Evolutionary conservation across 2,888 invertebrate species (phyloP), one percentile per base, ranked within the genome.

Genomic region (Hypolimnas misippus): DNA sequence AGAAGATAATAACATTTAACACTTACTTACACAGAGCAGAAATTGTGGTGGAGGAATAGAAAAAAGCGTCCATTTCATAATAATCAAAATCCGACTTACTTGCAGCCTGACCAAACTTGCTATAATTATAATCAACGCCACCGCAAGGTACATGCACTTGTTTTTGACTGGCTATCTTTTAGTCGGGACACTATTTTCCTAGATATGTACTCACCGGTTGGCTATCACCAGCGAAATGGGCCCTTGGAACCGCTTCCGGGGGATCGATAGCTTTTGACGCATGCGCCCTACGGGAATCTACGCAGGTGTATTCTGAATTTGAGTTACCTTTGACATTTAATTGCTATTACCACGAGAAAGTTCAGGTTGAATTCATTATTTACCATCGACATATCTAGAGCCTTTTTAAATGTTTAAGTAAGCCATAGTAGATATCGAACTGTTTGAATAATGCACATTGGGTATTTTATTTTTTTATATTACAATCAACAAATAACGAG

Each of bases 71-170:
- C 67, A 65, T 54, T 67, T 25, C 29, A 49, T 53, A 66, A 63
- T 61, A 68, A 69, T 57, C 54, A 57, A 66, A 70, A 64, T 65
- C 60, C 51, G 70, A 89, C 90, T 89, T 89, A 92, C 91, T 79
- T 89, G 87, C 72, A 90, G 76, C 75, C 87, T 84, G 79, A 91
- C 85, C 81, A 92, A 84, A 82, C 91, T 92, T 66, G 91, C 91
- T 70, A 92, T 82, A 58, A 92, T 86, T 69, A 92, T 89, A 72
- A 92, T 90, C 71, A 92, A 74, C 75, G 91, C 90, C 84, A 92
- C 90, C 60, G 91, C 91, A 71, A 92, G 84, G 86, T 92, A 92
- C 91, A 92, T 91, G 83, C 87, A 87, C 83, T 75, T 79, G 79
- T 70, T 82, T 79, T 76, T 72, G 66, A 68, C 69, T 71, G 62